Base-by-base conservation (phyloP, 1,140 invertebrate genomes). In the Sarcophaga bullata region DNA sequence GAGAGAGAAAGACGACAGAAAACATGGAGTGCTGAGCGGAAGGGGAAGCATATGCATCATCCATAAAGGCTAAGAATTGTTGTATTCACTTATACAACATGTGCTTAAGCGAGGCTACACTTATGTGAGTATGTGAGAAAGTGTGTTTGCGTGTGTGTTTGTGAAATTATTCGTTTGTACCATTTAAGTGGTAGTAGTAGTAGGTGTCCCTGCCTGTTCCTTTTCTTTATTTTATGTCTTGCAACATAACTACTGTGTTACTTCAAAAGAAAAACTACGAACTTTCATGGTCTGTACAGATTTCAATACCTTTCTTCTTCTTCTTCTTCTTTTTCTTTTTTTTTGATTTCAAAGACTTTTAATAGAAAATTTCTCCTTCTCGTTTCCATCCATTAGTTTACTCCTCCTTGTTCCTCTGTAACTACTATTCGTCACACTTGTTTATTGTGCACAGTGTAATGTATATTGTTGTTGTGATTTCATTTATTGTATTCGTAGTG, bases 121-220 rank as follows among this genome's bases (percentile, higher is more conserved):
- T n/a, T 58, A 58, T 58, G 15, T 4, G 25, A 37, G 25, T 37
- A 37, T 37, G 25, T 37, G 25, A 37, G 25, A 2, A 4, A 37
- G 25, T 37, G 25, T 37, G 54, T n/a, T 7, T 58, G 54, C 6
- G 15, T 58, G 54, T 58, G 15, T 15, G 15, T 58, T 0, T 58
- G 11, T 58, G 11, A 0, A 15, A 52, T 10, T 68, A 68, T 68
- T 19, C 19, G 62, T 68, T 68, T 68, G 6, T 68, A 19, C 19
- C 19, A 68, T 17, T 68, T 68, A 68, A 68, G 62, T 68, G 62
- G n/a, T 68, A 25, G 62, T 68, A 68, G n/a, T 68, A 25, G 62
- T 68, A 68, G 15, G n/a, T 68, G 62, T 68, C 62, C 62, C 19
- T 68, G 25, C 25, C 19, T 25, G 15, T 68, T 68, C n/a, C 19